Conservation (phyloP, 2,888 invertebrate species). For the Imbricaverruca yamaguchii region DNA sequence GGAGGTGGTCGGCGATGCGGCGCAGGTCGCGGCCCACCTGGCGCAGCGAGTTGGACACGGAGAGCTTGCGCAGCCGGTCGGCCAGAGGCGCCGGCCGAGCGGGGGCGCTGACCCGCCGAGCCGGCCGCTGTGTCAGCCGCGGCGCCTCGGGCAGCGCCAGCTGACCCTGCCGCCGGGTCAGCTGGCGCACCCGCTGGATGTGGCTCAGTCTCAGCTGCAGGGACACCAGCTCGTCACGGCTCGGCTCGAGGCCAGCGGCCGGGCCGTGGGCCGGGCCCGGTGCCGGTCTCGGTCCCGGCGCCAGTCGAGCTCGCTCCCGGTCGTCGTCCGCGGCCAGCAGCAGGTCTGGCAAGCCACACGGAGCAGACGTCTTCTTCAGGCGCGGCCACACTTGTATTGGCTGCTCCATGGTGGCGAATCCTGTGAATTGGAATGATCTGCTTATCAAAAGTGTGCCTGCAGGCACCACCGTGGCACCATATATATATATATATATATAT, state of each 20-base stretch:
- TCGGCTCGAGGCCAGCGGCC: no score
- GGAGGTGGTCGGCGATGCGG: slow-evolving; percentile 17
- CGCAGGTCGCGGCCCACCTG: slow-evolving; percentile 19
- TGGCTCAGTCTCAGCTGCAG: neutral
- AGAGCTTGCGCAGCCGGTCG: neutral
- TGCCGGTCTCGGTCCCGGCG: neutral
- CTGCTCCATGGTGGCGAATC: no score
- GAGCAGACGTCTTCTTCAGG: neutral
- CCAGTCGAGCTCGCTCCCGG: neutral
- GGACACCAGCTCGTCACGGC: no score
- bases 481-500: no score
- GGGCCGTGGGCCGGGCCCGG: neutral
- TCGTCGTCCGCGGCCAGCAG: neutral
- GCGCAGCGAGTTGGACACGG: slow-evolving; percentile 10
- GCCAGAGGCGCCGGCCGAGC: neutral
- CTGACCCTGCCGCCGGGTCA: neutral
- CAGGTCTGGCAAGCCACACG: neutral
- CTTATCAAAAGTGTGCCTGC: no score
- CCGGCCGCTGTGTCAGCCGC: neutral
- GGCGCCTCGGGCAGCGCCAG: neutral
- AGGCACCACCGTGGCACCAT: no score
- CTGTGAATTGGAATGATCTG: no score
- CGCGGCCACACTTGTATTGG: neutral
- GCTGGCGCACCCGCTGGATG: neutral
- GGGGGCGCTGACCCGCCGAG: slow-evolving; percentile 5